Base-by-base conservation (phyloP, 2,888 invertebrate genomes). In the Euplexia lucipara region DNA sequence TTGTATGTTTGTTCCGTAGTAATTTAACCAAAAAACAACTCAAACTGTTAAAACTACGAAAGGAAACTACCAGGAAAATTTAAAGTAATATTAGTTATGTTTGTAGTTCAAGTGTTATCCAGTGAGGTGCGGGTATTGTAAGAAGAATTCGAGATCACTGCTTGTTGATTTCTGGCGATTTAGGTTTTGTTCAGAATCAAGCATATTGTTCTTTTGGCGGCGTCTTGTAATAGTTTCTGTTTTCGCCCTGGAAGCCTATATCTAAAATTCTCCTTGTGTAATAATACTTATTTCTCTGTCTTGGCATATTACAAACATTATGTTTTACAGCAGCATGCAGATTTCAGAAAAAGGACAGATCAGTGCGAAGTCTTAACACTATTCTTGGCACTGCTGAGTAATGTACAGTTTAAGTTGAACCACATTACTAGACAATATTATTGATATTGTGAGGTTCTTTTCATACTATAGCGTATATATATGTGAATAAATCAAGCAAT, bases 321-420 rank as follows among this genome's bases (percentile, higher is more conserved):
- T 74, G 44, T 74, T 72, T 74, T 72, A 74, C 71, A 72, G 59
- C 67, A 58, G 57, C 41, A 64, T 54, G 61, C 75, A 74, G 61
- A 52, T 72, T 57, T 68, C 52, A 45, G 69, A 62, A 69, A 73
- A 68, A 52, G 75, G 75, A 60, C 67, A 67, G 37, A 51, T 67
- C 71, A 62, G 70, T 64, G 57, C 10, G 67, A 71, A 52, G 56
- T 65, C 51, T 52, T 52, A 68, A 72, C 74, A 68, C 47, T 61
- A 57, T 54, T 63, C 49, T 64, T 37, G 58, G 70, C 75, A 73
- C 54, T 70, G 69, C 62, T 72, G 44, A 74, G 71, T 72, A 72
- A 74, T 20, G 61, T 56, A 67, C 60, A 54, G 34, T 49, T 47
- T 65, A 56, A 72, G 42, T 57, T 63, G 42, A 49, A 59, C 45